A percentile compares a stretch with the other conserved stretches of the same genome.
Evolutionary conservation across 2,797 vertebrate species (phyloP).

Genomic region (Enteromius radiatus): DNA sequence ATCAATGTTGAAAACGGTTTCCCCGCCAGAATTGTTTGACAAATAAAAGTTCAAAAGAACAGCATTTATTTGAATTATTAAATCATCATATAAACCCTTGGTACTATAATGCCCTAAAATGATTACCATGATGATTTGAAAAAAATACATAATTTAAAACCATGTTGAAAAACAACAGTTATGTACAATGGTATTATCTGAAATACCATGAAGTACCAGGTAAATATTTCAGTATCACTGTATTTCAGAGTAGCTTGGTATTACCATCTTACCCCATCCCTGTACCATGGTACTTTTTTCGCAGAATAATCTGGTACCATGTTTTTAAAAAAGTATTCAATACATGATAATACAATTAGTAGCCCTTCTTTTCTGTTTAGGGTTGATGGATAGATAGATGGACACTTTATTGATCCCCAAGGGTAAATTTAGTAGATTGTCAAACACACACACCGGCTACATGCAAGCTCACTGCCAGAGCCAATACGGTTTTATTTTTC

Average conservation of each 20-base stretch:
- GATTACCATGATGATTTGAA: no score
- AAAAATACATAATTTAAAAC: no score
- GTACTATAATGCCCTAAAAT: no score
- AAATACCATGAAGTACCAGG: not conserved
- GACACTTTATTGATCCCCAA: conserved; percentile 20
- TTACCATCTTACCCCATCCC: not conserved
- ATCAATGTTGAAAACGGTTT: not conserved
- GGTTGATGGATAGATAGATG: not conserved
- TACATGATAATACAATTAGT: not conserved
- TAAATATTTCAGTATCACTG: not conserved
- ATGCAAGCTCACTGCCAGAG: not conserved
- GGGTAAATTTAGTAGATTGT: conserved; percentile 1
- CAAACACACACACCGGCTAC: not conserved
- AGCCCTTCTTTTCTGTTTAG: not conserved
- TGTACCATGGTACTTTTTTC: not conserved
- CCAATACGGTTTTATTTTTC: conserved; percentile 17
- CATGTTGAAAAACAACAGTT: not conserved
- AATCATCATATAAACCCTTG: no score
- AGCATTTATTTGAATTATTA: not conserved
- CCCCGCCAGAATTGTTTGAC: not conserved
- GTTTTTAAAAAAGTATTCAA: not conserved
- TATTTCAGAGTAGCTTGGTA: not conserved
- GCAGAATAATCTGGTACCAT: not conserved
- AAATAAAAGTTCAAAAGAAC: not conserved
- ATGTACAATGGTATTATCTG: not conserved